phyloP scores from a whole-genome alignment of 2,113 vertebrate genomes.

The Beaufortia kweichowensis region DNA sequence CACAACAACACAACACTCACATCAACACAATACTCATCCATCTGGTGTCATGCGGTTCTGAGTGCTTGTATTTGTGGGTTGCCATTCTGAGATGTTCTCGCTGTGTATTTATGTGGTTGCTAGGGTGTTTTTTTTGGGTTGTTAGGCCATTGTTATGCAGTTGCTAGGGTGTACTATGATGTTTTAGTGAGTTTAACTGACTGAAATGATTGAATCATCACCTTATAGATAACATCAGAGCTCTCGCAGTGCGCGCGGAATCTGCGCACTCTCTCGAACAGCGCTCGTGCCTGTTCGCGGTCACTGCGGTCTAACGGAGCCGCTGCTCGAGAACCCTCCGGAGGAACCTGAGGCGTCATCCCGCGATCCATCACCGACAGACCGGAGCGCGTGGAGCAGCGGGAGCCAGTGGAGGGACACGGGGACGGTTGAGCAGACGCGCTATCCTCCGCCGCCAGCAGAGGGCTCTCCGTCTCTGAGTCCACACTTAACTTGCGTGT shows the following conservation, averaged over 20 bases:
- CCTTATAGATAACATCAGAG: slow-evolving; percentile 77
- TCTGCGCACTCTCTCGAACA: slow-evolving; percentile 80
- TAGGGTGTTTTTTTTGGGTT: too few species aligned
- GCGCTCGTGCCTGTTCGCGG: slow-evolving; percentile 75
- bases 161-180: too few species aligned
- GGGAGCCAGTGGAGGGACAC: slow-evolving; percentile 60
- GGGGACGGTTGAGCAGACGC: slow-evolving; percentile 59
- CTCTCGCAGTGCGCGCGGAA: slow-evolving; percentile 78
- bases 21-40: too few species aligned
- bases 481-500: slow-evolving; percentile 60
- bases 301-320: slow-evolving; percentile 77
- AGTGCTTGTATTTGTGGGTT: too few species aligned
- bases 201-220: slow-evolving; percentile 37
- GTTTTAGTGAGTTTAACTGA: neutral
- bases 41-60: too few species aligned
- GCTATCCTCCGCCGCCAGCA: slow-evolving; percentile 57
- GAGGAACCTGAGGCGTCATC: slow-evolving; percentile 28
- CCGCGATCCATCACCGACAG: neutral
- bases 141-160: too few species aligned
- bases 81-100: too few species aligned
- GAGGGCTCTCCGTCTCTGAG: slow-evolving; percentile 67
- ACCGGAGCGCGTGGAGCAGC: slow-evolving; percentile 54
- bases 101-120: too few species aligned
- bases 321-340: slow-evolving; percentile 48
- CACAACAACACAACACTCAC: neutral